Base-by-base conservation (phyloP, 2,797 vertebrate genomes). In the Caiman crocodilus region DNA sequence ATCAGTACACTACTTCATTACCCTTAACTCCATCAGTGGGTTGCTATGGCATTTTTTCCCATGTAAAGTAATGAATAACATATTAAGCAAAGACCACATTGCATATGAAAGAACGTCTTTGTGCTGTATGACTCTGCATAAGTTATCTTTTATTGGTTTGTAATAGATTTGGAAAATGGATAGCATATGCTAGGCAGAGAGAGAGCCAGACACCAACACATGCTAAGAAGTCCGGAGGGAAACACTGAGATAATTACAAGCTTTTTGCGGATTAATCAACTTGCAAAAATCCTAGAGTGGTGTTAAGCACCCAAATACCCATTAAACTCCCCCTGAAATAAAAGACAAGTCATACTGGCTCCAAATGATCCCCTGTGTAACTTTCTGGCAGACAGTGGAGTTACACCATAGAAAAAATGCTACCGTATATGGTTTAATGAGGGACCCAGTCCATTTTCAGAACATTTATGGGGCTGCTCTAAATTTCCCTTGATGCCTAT, bases 251-350 rank as follows among this genome's bases (percentile, higher is more conserved):
- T 94, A 87, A 93, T 96, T 67, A 87, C 4, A 30, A 81, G 91
- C 81, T 95, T 94, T 75, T 85, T 64, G 87, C 85, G 85, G 90
- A 95, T 95, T 95, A 92, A 94, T 80, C 94, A 94, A 79, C 90
- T 94, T 84, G 86, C 67, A 78, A 88, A 73, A 90, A 50, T 0
- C 6, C 10, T 82, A 69, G 73, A 84, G 57, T 21, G 69, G 32
- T 12, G 35, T 32, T 65, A 59, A 90, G 7, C 87, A 89, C 91
- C 91, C 94, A 91, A 93, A 96, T 83, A 71, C 65, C 64, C 76
- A 7, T 76, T 75, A 76, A 8, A 7, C 14, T 88, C 89, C 59
- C 2, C 1, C 87, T 13, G 65, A 59, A 80, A 92, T 4, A 55
- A 73, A 2, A 69, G 4, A 35, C 10, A 7, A n/a, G 6, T 7